phyloP scores from a whole-genome alignment of 1,140 invertebrate species.

The Phymorhynchus buccinoides region DNA sequence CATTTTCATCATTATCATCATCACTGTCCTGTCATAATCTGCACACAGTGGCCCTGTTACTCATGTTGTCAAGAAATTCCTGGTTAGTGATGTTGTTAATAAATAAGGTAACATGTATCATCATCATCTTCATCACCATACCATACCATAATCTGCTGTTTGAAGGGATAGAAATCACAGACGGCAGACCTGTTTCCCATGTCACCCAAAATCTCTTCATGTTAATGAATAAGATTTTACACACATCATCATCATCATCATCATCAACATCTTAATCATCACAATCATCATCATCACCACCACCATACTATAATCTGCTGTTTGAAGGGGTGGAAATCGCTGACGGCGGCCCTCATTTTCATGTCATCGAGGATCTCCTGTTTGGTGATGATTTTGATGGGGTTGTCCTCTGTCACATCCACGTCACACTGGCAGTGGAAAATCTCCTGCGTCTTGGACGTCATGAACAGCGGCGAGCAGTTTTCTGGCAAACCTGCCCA shows the following conservation, averaged over 20 bases:
- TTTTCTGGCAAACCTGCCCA: conserved; percentile 59
- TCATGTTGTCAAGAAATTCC: too few species aligned
- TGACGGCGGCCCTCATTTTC: conserved; percentile 68
- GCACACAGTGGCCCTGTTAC: too few species aligned
- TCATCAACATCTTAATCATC: too few species aligned
- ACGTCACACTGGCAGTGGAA: conserved; percentile 67
- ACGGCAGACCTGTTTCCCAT: conserved; percentile 69
- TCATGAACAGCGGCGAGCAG: conserved; percentile 68
- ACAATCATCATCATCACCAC: background rate
- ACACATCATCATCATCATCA: too few species aligned
- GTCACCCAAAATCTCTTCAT: conserved; percentile 71
- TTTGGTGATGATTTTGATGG: conserved; percentile 69
- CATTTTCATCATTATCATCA: too few species aligned
- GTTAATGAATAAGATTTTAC: background rate
- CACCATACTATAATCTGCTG: conserved; percentile 65
- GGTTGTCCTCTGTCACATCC: conserved; percentile 70
- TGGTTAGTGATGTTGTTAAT: too few species aligned
- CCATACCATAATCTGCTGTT: conserved; percentile 67
- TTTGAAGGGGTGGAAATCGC: conserved; percentile 71
- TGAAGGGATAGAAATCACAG: conserved; percentile 71
- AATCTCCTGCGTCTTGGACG: conserved; percentile 70
- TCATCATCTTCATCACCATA: too few species aligned
- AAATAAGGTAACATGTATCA: too few species aligned
- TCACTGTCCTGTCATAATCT: too few species aligned
- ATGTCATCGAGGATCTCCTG: conserved; percentile 71